Base-by-base conservation (phyloP, 1,140 invertebrate genomes). In the Bombus waltoni region DNA sequence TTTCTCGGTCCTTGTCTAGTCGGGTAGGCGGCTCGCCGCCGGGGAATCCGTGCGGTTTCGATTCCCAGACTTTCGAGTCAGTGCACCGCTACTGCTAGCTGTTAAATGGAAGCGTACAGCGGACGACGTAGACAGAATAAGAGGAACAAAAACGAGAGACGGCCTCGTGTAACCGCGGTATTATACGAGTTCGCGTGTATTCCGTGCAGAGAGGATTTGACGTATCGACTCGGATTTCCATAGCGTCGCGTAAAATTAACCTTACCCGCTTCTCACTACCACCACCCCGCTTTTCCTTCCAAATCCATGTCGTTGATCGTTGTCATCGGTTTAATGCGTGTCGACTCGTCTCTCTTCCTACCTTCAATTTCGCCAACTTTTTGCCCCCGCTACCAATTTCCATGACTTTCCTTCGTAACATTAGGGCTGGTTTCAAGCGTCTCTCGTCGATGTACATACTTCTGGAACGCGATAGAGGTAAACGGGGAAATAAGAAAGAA, bases 101-200 rank as follows among this genome's bases (percentile, higher is more conserved):
- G 88, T 89, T 88, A 89, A 88, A 79, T 83, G 88, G 76, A 88
- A 88, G 80, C 79, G 87, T 86, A 89, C 88, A 82, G 75, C 83
- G 83, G 80, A 77, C 87, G 70, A 82, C 76, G 88, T 89, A 89
- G 88, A 89, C 88, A 89, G 88, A 89, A 89, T 89, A 89, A 89
- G 77, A 89, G 83, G 66, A 86, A 76, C 79, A 83, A 88, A 81
- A 89, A 80, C 78, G 88, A 28, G 88, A 89, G 80, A 89, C 75
- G 77, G 76, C 82, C 87, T 81, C 83, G 65, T 72, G 70, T 68
- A 71, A 75, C 65, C 70, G 80, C 53, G 73, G 84, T 81, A 85
- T 85, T 81, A 81, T 75, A 86, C 79, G 85, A 77, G 84, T 83
- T 75, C 70, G 81, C 53, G 66, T 83, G 44, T 76, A 75, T 70